Evolutionary conservation across 2,797 vertebrate genomes (phyloP), one percentile per base, ranked within the genome.

Genomic region (Pipistrellus kuhlii): DNA sequence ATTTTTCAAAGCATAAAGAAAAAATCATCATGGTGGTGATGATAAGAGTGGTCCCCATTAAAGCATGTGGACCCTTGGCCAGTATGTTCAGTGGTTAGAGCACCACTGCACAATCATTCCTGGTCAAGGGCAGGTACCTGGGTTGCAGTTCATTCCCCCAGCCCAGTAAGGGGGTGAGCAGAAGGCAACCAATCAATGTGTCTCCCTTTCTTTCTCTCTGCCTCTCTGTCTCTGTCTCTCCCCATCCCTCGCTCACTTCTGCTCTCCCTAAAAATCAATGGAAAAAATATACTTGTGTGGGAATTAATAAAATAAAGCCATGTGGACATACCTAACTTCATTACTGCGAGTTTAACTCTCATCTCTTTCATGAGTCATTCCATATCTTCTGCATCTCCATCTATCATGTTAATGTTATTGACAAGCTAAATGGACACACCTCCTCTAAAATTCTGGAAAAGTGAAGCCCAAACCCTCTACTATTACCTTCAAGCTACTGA

Each of bases 1-100:
- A 84, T 9, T 78, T 80, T 94, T 86, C 62, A 76, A 89, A 25
- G 68, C 41, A 77, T 14, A 77, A 71, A 12, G 69, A 57, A 81
- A 89, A 90, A 76, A 8, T 93, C 69, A 57, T 51, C 72, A 15
- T 38, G 32, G 51, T 73, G 41, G 32, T 57, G 20, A 71, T 55
- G 35, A 77, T 77, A 17, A 41, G 0, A 11, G 10, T 62, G 30
- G 32, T 83, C 14, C 75, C 62, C 30, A 76, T 41, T 57, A 66
- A 66, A 66, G 30, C 62, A 17, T 64, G 62, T 64, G 62, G 62
- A 66, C 15, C 7, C 30, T 14, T 66, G 62, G 15, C 62, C 14
- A 30, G 30, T 64, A 6, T 32, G 62, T n/a, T 66, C 30, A 66
- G 30, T n/a, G 62, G 62, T 66, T 32, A n/a, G 30, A 66, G 13